A percentile compares a stretch with the other conserved stretches of the same genome.
Evolutionary conservation across 2,888 invertebrate genomes (phyloP).

Genomic region (Meloe dianella): DNA sequence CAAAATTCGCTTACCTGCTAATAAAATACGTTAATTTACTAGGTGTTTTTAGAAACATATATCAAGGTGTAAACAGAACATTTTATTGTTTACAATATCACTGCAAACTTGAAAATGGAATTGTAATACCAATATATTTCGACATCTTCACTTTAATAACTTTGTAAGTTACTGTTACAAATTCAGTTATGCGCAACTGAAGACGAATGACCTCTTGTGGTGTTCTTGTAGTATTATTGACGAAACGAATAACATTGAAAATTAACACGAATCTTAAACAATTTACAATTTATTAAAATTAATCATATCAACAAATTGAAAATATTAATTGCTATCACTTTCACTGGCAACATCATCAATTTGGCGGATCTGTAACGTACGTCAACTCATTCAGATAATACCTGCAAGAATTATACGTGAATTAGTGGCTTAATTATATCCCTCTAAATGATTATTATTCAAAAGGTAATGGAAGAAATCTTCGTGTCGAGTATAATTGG

Average conservation of each 20-base stretch:
- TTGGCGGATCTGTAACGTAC: conserved; percentile 30
- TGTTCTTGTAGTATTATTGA: not conserved
- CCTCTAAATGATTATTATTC: too few species aligned
- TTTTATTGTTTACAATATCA: not conserved
- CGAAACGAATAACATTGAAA: not conserved
- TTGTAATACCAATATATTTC: not conserved
- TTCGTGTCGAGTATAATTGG: conserved; percentile 13
- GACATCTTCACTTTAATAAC: not conserved
- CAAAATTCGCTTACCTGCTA: not conserved
- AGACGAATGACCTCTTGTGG: conserved; percentile 1
- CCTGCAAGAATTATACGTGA: conserved; percentile 51
- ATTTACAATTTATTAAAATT: conserved; percentile 6
- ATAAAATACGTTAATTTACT: too few species aligned
- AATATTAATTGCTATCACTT: not conserved
- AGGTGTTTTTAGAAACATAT: too few species aligned
- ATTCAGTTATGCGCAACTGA: not conserved
- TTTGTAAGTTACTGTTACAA: not conserved
- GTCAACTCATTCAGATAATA: conserved; percentile 63
- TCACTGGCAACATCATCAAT: conserved; percentile 21
- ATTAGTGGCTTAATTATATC: too few species aligned
- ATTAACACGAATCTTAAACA: not conserved
- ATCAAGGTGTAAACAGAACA: not conserved
- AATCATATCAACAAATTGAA: not conserved
- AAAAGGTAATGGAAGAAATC: too few species aligned
- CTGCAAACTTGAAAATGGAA: not conserved